A percentile compares a stretch with the other conserved stretches of the same genome.
Evolutionary conservation across 2,888 invertebrate genomes (phyloP).

Genomic region (Drosophila trichaetosa): DNA sequence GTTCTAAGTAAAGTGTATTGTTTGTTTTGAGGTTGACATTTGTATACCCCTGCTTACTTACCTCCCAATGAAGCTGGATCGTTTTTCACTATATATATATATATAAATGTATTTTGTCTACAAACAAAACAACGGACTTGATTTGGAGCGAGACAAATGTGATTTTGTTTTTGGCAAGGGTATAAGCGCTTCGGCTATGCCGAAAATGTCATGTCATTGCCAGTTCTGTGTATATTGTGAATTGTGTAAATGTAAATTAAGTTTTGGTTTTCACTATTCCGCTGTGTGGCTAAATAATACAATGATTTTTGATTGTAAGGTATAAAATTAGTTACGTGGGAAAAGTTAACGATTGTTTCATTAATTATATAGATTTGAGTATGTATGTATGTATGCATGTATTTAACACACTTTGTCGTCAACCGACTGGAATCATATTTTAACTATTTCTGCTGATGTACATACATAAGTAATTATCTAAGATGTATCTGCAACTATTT

Average conservation of each 20-base stretch:
- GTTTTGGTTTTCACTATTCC: constrained; percentile 6
- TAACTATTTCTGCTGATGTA: constrained; percentile 40
- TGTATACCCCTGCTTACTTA: constrained; percentile 30
- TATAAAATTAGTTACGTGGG: constrained; percentile 74
- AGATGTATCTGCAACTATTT: constrained; percentile 46
- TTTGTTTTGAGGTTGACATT: constrained; percentile 31
- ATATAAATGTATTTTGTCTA: constrained; percentile 21
- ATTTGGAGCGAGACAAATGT: background rate
- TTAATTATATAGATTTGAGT: constrained; percentile 31
- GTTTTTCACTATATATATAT: constrained; percentile 24
- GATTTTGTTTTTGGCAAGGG: constrained; percentile 15
- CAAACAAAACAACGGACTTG: background rate
- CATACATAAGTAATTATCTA: constrained; percentile 20
- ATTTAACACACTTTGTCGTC: constrained; percentile 19
- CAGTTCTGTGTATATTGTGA: constrained; percentile 34
- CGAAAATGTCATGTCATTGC: constrained; percentile 18
- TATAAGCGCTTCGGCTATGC: constrained; percentile 15
- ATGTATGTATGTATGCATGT: constrained; percentile 22
- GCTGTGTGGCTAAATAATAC: constrained; percentile 58
- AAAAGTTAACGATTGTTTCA: constrained; percentile 76
- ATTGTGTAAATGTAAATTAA: constrained; percentile 17
- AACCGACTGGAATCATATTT: constrained; percentile 33
- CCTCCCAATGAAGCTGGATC: constrained; percentile 1
- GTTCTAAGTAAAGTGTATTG: constrained; percentile 38
- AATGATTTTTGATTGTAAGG: constrained; percentile 63